Evolutionary conservation across 2,888 invertebrate genomes (phyloP).

Genomic region (Baronia brevicornis): DNA sequence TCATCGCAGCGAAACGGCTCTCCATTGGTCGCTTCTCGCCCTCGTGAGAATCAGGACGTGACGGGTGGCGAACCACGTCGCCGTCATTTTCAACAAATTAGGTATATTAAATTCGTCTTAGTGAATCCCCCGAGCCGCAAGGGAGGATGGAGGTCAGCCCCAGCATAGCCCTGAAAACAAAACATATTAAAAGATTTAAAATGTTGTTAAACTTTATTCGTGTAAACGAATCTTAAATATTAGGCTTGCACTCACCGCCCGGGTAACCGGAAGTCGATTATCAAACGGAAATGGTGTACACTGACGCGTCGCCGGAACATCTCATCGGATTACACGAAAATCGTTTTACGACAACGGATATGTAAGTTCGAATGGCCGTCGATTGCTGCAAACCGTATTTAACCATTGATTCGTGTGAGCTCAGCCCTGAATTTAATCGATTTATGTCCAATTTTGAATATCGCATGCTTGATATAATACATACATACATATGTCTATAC

Average conservation of each 20-base stretch:
- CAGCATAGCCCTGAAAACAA: not conserved
- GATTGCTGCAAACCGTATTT: constrained; percentile 20
- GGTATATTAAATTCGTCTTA: too few species aligned
- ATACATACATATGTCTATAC: too few species aligned
- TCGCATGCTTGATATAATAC: too few species aligned
- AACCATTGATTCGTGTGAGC: too few species aligned
- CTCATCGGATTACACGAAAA: constrained; percentile 22
- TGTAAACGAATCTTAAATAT: constrained; percentile 19
- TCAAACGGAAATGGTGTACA: constrained; percentile 44
- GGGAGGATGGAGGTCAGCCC: not conserved
- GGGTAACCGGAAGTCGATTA: constrained; percentile 48
- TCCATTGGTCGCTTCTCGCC: too few species aligned
- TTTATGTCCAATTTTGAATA: too few species aligned
- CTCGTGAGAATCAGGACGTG: too few species aligned
- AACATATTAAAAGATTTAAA: not conserved
- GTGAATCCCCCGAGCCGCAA: too few species aligned
- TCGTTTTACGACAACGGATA: constrained; percentile 21
- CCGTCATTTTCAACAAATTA: too few species aligned
- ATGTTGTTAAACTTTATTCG: not conserved
- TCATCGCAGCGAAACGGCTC: too few species aligned
- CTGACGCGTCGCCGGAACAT: constrained; percentile 21
- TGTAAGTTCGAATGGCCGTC: constrained; percentile 16
- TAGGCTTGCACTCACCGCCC: constrained; percentile 21
- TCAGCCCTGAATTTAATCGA: constrained; percentile 12
- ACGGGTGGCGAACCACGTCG: too few species aligned